phyloP scores from a whole-genome alignment of 2,113 vertebrate species.

The Manacus vitellinus region DNA sequence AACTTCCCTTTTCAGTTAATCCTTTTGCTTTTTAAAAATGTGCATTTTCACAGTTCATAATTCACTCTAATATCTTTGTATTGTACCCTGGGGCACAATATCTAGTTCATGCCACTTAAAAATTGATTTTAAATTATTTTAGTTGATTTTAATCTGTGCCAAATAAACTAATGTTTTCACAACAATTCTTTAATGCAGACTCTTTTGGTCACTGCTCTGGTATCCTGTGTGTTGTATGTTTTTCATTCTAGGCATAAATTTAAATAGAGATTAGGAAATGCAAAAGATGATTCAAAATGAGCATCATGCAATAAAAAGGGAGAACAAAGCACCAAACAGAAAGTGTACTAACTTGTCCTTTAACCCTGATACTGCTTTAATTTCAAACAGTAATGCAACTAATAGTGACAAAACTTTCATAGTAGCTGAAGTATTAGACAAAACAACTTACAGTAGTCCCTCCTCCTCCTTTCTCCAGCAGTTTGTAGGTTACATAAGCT shows the following conservation, averaged over 20 bases:
- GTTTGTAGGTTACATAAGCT: slow-evolving; percentile 55
- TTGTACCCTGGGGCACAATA: neutral
- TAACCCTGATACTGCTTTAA: neutral
- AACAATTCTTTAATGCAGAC: neutral
- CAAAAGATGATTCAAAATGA: neutral
- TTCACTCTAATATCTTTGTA: neutral
- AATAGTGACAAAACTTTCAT: neutral
- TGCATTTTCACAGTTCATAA: neutral
- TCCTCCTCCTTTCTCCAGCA: slow-evolving; percentile 1
- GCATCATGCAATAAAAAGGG: neutral
- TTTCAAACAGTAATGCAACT: neutral
- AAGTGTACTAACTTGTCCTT: neutral
- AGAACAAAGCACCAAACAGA: neutral
- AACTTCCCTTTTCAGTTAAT: slow-evolving; percentile 9
- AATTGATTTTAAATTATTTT: neutral
- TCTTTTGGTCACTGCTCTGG: neutral
- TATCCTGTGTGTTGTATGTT: neutral
- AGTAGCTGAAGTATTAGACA: neutral
- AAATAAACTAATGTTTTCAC: neutral
- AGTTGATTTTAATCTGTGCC: neutral
- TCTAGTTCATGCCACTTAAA: neutral
- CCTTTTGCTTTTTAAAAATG: neutral
- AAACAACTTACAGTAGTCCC: slow-evolving; percentile 30
- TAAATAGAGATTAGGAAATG: neutral
- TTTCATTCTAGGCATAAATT: neutral